phyloP scores from a whole-genome alignment of 2,888 invertebrate genomes.

The Mythimna vitellina region DNA sequence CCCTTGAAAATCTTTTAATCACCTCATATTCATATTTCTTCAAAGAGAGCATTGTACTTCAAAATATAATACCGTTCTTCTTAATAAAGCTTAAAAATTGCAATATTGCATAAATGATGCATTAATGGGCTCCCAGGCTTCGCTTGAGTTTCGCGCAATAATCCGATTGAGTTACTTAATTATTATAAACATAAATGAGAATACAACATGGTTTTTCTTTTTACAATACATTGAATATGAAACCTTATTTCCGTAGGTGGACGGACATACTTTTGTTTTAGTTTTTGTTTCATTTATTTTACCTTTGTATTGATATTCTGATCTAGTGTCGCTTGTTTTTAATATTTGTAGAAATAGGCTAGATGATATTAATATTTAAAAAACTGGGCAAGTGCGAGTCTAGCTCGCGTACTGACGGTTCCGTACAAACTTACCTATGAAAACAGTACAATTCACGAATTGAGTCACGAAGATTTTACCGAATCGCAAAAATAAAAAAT shows the following conservation, averaged over 20 bases:
- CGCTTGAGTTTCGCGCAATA: slow-evolving; percentile 22
- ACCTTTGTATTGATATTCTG: neutral
- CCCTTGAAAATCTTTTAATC: slow-evolving; percentile 46
- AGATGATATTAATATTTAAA: too few relatives aligned
- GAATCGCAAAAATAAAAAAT: too few relatives aligned
- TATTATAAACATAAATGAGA: slow-evolving; percentile 10
- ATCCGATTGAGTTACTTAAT: slow-evolving; percentile 34
- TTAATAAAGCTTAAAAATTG: slow-evolving; percentile 54
- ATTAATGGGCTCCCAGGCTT: slow-evolving; percentile 36
- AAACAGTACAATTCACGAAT: too few relatives aligned
- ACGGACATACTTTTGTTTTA: neutral
- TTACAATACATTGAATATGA: neutral
- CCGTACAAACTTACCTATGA: too few relatives aligned
- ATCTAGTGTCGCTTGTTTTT: too few relatives aligned
- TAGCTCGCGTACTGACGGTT: too few relatives aligned
- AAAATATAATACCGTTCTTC: slow-evolving; percentile 40
- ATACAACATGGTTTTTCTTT: slow-evolving; percentile 1
- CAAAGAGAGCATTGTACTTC: slow-evolving; percentile 26
- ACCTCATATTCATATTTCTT: slow-evolving; percentile 33
- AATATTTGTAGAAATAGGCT: too few relatives aligned
- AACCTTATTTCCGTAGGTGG: neutral
- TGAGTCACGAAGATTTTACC: too few relatives aligned
- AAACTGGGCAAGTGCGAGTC: too few relatives aligned
- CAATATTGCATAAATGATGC: slow-evolving; percentile 39
- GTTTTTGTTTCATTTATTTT: neutral